Base-by-base conservation (phyloP, 2,888 invertebrate genomes). In the Scaptomyza tumidula region DNA sequence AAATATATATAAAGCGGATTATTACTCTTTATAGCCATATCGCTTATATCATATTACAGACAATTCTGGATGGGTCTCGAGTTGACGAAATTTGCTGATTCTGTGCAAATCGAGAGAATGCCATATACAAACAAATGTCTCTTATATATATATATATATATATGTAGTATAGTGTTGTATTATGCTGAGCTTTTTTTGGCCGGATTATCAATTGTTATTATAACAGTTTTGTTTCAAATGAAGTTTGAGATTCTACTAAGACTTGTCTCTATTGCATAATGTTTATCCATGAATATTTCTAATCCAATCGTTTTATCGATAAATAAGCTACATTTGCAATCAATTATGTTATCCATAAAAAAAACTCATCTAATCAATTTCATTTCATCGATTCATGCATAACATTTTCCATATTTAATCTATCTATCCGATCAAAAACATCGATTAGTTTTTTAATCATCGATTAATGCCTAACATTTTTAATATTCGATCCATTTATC, bases 51-150 rank as follows among this genome's bases (percentile, higher is more conserved):
- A 67, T 71, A 78, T 83, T 81, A 78, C 82, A 71, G 49, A 62
- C 53, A 53, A 14, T 69, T 57, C 48, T 71, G 73, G 56, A 59
- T 75, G 56, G 81, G 44, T 60, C 52, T 58, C 48, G 57, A 39
- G 58, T 59, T 63, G 52, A 44, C 37, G 14, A 66, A 81, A 75
- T 78, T 68, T 50, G 83, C 83, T 83, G 83, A 83, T 63, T 84
- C 82, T 75, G 68, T 77, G 79, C 65, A 45, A 66, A 79, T 79
- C 62, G 75, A 66, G 68, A 71, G 63, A 49, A 57, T 52, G 46
- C 63, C 16, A 13, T 13, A 27, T 49, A 10, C 7, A 7, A 5
- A 43, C 13, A 43, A 29, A 0, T 31, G n/a, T 19, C n/a, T 24
- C 11, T 13, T 31, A n/a, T 10, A 19, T 19, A 13, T 5, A 13